These are phyloP conservation scores for Ibycter americanus DNA, from an alignment of 2,797 vertebrate species.

Conservation along the genomic window DNA sequence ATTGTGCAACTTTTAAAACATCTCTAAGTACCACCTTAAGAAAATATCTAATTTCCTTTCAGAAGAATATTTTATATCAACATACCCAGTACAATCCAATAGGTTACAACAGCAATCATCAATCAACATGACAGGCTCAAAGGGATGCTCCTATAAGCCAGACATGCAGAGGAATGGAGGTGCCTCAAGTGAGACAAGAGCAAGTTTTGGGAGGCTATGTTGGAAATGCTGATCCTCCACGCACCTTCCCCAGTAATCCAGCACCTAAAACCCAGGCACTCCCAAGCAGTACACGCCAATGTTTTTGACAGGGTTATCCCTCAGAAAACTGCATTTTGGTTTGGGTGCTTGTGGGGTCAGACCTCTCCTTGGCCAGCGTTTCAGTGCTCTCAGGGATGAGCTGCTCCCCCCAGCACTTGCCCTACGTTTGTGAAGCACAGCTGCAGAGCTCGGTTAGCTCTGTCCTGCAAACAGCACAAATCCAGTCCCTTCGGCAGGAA, in stretches of 20 bases:
- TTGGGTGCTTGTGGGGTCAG: not conserved
- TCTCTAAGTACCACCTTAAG: not conserved
- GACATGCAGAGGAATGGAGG: not conserved
- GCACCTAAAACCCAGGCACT: not conserved
- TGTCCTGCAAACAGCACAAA: not conserved
- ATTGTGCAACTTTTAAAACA: not conserved
- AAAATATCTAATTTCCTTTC: not conserved
- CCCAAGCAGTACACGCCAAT: accelerated
- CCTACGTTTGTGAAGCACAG: not conserved
- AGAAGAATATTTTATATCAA: not conserved
- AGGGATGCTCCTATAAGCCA: not conserved
- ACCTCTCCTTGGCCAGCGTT: not conserved
- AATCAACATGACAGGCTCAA: slow-evolving; percentile 60
- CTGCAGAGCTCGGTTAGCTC: not conserved
- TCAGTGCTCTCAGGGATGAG: not conserved
- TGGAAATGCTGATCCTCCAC: not conserved
- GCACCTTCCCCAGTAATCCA: not conserved
- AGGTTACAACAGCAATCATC: slow-evolving; percentile 29
- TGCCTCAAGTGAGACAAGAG: not conserved
- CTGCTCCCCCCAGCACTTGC: not conserved
- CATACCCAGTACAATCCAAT: not conserved
- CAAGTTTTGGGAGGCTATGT: not conserved
- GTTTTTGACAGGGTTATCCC: not conserved
- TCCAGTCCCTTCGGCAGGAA: not conserved
- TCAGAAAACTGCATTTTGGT: not conserved